Evolutionary conservation across 1,140 invertebrate species (phyloP).

Genomic region (Drusus annulatus): DNA sequence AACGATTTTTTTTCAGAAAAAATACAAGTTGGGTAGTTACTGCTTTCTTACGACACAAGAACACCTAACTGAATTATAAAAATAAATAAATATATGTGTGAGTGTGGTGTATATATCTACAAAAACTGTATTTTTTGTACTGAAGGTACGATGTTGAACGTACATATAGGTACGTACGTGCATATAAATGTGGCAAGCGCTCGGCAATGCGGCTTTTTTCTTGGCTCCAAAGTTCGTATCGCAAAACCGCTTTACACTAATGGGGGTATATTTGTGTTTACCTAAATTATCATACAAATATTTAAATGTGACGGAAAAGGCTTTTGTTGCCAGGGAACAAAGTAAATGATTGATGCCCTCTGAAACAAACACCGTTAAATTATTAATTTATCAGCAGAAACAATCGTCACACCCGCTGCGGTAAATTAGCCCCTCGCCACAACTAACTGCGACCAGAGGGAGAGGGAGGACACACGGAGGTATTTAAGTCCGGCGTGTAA

Average conservation of each 20-base stretch:
- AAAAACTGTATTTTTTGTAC: no score
- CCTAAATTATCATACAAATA: slow-evolving; percentile 32
- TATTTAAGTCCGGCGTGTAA: slow-evolving; percentile 52
- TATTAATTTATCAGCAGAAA: slow-evolving; percentile 55
- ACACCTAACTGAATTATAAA: no score
- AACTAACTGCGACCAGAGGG: neutral
- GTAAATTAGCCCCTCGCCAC: slow-evolving; percentile 7
- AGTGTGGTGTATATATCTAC: no score
- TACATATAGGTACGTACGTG: no score
- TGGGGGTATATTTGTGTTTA: slow-evolving; percentile 2
- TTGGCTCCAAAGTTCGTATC: neutral
- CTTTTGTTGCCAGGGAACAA: slow-evolving; percentile 36
- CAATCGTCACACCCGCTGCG: slow-evolving; percentile 30
- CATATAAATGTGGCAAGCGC: no score
- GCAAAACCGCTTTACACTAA: slow-evolving; percentile 16
- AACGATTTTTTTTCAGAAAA: no score
- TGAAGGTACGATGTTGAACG: no score
- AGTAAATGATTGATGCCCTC: slow-evolving; percentile 53
- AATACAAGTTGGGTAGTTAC: no score
- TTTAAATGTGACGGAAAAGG: slow-evolving; percentile 18
- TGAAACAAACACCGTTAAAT: slow-evolving; percentile 56
- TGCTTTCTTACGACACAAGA: no score
- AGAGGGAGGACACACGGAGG: neutral
- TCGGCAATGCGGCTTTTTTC: no score
- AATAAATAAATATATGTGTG: no score